Base-by-base conservation (phyloP, 2,113 vertebrate species). In the Bufo gargarizans region DNA sequence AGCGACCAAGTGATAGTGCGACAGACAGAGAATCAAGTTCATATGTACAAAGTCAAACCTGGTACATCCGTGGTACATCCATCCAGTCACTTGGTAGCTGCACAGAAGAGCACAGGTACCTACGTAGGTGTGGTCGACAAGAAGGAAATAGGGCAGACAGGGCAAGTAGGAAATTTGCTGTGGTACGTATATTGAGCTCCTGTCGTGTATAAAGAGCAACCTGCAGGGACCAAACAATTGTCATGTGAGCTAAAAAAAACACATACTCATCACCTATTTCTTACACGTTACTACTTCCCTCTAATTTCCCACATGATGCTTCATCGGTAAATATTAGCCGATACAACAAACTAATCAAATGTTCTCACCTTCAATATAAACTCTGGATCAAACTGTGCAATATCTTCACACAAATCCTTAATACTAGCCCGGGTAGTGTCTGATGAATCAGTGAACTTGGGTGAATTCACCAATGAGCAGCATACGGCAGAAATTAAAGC, bases 71-170 rank as follows among this genome's bases (percentile, higher is more conserved):
- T 7, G 94, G 94, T 3, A 98, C 94, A 55, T 98, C 96, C 90
- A 97, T 94, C 97, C 97, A 98, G 58, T 98, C 97, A 0, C 97
- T 97, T 3, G 97, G 97, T 67, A 98, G 93, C 90, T 96, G 96
- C 1, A 97, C 92, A 0, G 95, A 91, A 2, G 95, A 91, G 58
- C 96, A 94, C 91, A 96, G 96, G 91, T 97, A 98, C 22, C 96
- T 93, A 84, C 96, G 96, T 65, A 98, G 77, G 43, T 97, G 93
- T 0, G 93, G 91, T 85, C 96, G 96, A 69, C 95, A 95, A 65
- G 90, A 19, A 0, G 94, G 93, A 53, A 94, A 91, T 84, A 90
- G 92, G 84, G 96, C 95, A 6, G 96, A 95, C 45, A 97, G 87
- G 0, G 96, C 96, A 90, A 98, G 87, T 19, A 98, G 83, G 88